Evolutionary conservation across 2,113 vertebrate genomes (phyloP), one percentile per base, ranked within the genome.

Genomic region (Grantiella picta): DNA sequence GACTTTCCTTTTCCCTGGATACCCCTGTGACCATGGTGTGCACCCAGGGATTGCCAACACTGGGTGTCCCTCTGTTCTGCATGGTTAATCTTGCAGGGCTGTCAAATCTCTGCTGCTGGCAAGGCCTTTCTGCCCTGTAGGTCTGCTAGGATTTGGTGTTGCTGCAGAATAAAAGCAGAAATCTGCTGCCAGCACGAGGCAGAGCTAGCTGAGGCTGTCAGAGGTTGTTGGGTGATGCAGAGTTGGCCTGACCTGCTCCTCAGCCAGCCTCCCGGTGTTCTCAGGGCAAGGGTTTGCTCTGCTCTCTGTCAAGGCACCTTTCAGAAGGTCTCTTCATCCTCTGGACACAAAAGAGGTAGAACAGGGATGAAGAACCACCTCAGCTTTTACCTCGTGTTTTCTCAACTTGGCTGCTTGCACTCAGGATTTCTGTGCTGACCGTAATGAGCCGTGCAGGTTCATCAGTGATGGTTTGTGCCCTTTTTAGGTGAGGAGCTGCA

Each of bases 1-100:
- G 36, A 12, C 12, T 69, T 31, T 10, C 15, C 23, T 33, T 35
- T 21, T 28, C 31, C 53, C 66, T 79, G 28, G n/a, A 63, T 29
- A 3, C 16, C 3, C 23, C 33, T 28, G 15, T 12, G 22, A 36
- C 42, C 1, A 2, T 63, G 17, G 5, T 35, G 33, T 7, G 20
- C 28, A 11, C 8, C 25, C 22, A 10, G 10, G 3, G 38, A 14
- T 1, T 31, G 42, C 33, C 23, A 10, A 5, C 4, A 0, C 5
- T 7, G 33, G 5, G 1, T 5, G 9, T 25, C 25, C n/a, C 20
- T 28, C 89, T 90, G 31, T 3, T 35, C 64, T 36, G 49, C 25
- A 2, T 1, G 54, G 36, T 10, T 25, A 8, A 40, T 24, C 63
- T 45, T 50, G 15, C 66, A 28, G 42, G n/a, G 21, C 35, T 53